Percentiles rank a stretch among this genome's conserved stretches.
Conservation (phyloP, 2,113 vertebrate species). For the Cheilinus undulatus region DNA sequence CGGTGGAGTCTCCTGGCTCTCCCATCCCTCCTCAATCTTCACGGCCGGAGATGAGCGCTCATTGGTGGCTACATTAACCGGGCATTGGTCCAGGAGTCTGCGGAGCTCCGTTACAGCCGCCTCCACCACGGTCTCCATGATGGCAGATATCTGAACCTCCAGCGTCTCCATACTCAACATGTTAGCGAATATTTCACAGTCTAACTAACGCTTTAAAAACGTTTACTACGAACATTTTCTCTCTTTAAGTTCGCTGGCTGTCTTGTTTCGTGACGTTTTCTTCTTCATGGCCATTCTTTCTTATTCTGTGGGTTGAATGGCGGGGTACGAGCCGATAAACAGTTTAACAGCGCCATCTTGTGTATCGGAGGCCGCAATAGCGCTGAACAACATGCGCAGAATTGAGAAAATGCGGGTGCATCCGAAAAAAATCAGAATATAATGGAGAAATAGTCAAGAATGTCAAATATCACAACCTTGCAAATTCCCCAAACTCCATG, state of each 20-base stretch:
- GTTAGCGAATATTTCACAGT: too few species aligned
- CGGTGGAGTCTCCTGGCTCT: background rate
- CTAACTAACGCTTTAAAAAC: too few species aligned
- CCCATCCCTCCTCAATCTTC: slow-evolving; percentile 15
- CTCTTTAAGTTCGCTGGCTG: too few species aligned
- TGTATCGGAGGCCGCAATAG: background rate
- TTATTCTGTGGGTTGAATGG: background rate
- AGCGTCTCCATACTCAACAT: slow-evolving; percentile 38
- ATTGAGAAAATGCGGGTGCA: too few species aligned
- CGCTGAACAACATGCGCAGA: too few species aligned
- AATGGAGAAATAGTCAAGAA: too few species aligned
- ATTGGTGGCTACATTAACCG: slow-evolving; percentile 1
- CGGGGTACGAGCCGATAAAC: background rate
- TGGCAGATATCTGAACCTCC: slow-evolving; percentile 29
- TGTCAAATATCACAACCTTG: too few species aligned
- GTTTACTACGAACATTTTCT: too few species aligned
- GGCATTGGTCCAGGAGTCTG: slow-evolving; percentile 38
- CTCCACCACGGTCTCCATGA: slow-evolving; percentile 49
- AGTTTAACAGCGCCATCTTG: background rate
- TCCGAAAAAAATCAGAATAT: too few species aligned
- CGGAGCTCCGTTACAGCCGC: slow-evolving; percentile 60
- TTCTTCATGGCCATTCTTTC: background rate
- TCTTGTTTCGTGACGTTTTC: too few species aligned
- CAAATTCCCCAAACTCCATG: too few species aligned
- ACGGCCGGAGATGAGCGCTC: background rate